A percentile compares a stretch with the other conserved stretches of the same genome.
These are phyloP conservation scores for Eilema caniola DNA, from an alignment of 2,888 invertebrate species.

Conservation along the genomic window DNA sequence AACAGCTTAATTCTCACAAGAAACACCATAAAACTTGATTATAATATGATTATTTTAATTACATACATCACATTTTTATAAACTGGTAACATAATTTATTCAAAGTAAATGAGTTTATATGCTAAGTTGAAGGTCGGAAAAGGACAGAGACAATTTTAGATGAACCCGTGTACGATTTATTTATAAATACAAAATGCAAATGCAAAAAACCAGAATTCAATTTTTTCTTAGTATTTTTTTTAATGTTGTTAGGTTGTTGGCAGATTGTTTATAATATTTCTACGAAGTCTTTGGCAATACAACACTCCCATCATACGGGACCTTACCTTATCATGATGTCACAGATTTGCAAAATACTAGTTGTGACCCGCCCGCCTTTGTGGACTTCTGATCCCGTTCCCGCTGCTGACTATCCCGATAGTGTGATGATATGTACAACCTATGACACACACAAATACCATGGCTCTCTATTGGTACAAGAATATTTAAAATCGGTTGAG, in stretches of 20 bases:
- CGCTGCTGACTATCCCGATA: no score
- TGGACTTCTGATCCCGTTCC: no score
- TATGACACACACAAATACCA: no score
- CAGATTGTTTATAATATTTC: background rate
- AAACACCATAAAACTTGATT: no score
- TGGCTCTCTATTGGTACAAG: no score
- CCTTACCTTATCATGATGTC: background rate
- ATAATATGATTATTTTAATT: no score
- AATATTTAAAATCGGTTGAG: no score
- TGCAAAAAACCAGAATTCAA: background rate
- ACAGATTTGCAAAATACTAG: background rate
- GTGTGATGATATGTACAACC: no score
- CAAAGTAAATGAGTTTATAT: background rate
- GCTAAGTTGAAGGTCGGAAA: slow-evolving; percentile 5
- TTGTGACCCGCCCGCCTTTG: no score
- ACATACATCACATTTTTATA: background rate
- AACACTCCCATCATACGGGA: background rate
- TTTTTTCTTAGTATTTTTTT: background rate
- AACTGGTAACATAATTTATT: slow-evolving; percentile 4
- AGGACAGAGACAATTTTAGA: background rate
- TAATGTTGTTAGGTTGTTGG: background rate
- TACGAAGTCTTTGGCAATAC: background rate
- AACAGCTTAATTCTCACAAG: no score
- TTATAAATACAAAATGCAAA: background rate
- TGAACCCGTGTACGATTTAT: background rate